Evolutionary conservation across 2,113 vertebrate species (phyloP).

Genomic region (Fregata magnificens): DNA sequence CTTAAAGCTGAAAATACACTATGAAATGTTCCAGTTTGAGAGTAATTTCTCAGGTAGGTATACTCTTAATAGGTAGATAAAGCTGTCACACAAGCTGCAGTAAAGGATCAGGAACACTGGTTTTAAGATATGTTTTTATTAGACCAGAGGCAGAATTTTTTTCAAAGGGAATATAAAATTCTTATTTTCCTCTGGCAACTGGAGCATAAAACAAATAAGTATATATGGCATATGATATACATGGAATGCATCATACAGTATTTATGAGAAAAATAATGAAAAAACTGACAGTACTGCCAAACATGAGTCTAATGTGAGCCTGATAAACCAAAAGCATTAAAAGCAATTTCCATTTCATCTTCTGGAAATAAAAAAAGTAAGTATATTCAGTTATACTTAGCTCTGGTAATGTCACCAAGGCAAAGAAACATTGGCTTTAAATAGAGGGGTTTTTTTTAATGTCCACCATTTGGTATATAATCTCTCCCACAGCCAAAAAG

Average conservation of each 20-base stretch:
- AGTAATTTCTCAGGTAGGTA: not conserved
- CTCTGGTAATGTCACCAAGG: not conserved
- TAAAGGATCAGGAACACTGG: not conserved
- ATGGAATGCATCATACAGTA: not conserved
- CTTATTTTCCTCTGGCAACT: not conserved
- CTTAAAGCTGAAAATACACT: not conserved
- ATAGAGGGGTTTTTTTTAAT: not conserved
- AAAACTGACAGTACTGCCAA: not conserved
- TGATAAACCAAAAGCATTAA: not conserved
- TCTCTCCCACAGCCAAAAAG: not conserved
- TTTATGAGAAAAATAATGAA: not conserved
- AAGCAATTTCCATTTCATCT: not conserved
- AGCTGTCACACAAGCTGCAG: not conserved
- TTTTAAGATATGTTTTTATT: not conserved
- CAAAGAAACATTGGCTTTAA: not conserved
- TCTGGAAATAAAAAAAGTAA: not conserved
- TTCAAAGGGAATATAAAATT: not conserved
- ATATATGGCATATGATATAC: not conserved
- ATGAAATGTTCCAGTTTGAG: not conserved
- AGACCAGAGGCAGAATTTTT: not conserved
- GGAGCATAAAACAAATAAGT: not conserved
- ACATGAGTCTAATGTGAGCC: not conserved
- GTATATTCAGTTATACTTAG: not conserved
- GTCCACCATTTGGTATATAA: not conserved
- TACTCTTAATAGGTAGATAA: constrained; percentile 14